Base-by-base conservation (phyloP, 2,888 invertebrate species). In the Drosophila helvetica region DNA sequence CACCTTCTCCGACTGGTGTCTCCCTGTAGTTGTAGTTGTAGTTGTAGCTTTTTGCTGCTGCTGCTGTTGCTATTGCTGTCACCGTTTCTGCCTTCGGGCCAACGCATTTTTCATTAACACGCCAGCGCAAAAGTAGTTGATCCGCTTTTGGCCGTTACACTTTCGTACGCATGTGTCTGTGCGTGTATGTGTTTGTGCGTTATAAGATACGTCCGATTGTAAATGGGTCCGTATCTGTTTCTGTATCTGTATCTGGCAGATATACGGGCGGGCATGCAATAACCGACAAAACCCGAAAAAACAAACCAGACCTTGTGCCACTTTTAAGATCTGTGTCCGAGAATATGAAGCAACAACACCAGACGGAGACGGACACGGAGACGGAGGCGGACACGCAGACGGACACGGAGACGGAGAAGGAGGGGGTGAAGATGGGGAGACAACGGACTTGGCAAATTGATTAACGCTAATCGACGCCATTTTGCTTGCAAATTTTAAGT, bases 301-400 rank as follows among this genome's bases (percentile, higher is more conserved):
- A 58, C 75, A 57, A 86, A 86, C 81, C 88, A 86, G 88, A 86
- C 85, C 87, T 88, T 88, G 88, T 84, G 84, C 85, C 88, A 86
- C 87, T 86, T 86, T 80, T 62, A 55, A 51, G 76, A 69, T 65
- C 55, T 77, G 79, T 61, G 70, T 64, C 61, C 75, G 75, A 86
- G 88, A 86, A 85, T 71, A 78, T 65, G 63, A 68, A 69, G 43
- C 61, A 60, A 58, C 53, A 60, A 19, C 56, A 46, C 19, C 46
- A 61, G 17, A 33, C 22, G 33, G 15, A 52, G 50, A 25, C 25
- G 30, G 30, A 10, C 10, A 30, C 7, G 43, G 17, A 48, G 59
- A 2, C 33, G 10, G 30, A 10, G 10, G 7, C 8, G 1, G 10
- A 60, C 22, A 52, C 50, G 8, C 17, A 53, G 38, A 15, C 2